phyloP scores from a whole-genome alignment of 2,113 vertebrate genomes.

The Hyperoodon ampullatus region DNA sequence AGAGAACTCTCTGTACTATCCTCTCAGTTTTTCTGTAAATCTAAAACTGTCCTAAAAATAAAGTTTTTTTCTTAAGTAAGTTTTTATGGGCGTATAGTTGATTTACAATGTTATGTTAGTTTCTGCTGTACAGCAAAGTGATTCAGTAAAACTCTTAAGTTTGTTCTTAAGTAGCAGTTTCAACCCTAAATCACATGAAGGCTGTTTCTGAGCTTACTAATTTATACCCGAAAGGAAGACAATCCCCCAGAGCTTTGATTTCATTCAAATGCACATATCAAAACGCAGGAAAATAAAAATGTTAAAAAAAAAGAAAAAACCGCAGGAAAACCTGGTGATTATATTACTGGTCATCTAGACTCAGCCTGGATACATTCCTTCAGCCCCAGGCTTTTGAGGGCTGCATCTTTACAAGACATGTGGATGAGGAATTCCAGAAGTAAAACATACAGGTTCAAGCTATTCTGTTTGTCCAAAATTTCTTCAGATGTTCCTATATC shows the following conservation, averaged over 20 bases:
- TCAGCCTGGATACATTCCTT: fast-evolving
- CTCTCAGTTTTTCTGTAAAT: neutral
- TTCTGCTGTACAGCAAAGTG: neutral
- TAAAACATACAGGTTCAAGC: neutral
- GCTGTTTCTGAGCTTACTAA: slow-evolving; percentile 4
- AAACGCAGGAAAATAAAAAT: neutral
- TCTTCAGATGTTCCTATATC: neutral
- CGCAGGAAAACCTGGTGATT: neutral
- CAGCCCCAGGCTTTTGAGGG: neutral
- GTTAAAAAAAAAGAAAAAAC: too few species aligned
- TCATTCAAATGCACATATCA: neutral
- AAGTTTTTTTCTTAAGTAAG: neutral
- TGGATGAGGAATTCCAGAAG: neutral
- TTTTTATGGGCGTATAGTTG: neutral
- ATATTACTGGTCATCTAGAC: neutral
- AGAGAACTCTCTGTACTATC: neutral
- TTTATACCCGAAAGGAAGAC: neutral
- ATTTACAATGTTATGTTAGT: neutral
- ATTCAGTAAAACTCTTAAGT: neutral
- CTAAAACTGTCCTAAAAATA: neutral
- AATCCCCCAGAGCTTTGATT: neutral
- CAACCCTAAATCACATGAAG: neutral
- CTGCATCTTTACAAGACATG: neutral
- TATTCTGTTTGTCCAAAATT: neutral
- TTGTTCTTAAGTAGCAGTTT: neutral